Base-by-base conservation (phyloP, 2,888 invertebrate species). In the Brenthis ino region DNA sequence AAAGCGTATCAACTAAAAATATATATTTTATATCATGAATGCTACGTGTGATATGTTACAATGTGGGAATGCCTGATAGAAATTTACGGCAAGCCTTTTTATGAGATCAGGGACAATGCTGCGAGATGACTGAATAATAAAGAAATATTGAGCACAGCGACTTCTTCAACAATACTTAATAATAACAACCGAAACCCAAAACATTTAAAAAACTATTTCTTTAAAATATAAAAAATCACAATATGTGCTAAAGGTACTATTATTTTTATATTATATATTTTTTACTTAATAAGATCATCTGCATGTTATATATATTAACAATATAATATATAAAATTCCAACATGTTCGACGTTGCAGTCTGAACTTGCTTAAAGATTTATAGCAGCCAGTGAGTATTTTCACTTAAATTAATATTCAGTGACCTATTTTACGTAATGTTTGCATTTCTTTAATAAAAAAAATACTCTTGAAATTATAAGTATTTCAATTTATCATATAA, bases 81-180 rank as follows among this genome's bases (percentile, higher is more conserved):
- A 69, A 72, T 68, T 68, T 72, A 68, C 58, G 67, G 47, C 71
- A 57, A 67, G 65, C 55, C 65, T 65, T 72, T 72, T 69, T 69
- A 72, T 57, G 67, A 64, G 56, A 68, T 57, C 63, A 56, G 67
- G 67, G 66, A 57, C 61, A 67, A 50, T 64, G 65, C 61, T 61
- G 61, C 60, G 66, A 66, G 58, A 54, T 69, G 67, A 65, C 60
- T 68, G 68, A 64, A 67, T 71, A 71, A 72, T 63, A 65, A 70
- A 72, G 70, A 65, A 67, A 57, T 51, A 69, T 68, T 56, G 68
- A 72, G 53, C 55, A 11, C 61, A 43, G 16, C 57, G 33, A 65
- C 37, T 37, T 53, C 43, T 24, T 58, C n/a, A 8, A 58, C 13
- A 37, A 37, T 37, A 20, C 24, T 43, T 4, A 37, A 43, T 24